A percentile compares a stretch with the other conserved stretches of the same genome.
Conservation (phyloP, 1,140 invertebrate species). For the Hyles vespertilio region DNA sequence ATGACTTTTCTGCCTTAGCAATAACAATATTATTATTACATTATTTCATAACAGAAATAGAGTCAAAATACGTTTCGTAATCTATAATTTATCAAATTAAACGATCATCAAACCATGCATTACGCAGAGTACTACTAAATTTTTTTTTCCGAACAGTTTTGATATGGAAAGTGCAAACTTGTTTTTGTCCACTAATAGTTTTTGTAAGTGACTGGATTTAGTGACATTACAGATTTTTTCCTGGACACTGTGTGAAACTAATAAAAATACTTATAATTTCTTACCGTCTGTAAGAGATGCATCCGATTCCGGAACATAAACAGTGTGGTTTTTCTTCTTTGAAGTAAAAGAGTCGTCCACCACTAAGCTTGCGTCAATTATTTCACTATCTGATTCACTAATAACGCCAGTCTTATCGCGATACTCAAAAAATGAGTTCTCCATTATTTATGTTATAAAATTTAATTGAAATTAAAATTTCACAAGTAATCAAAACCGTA, state of each 20-base stretch:
- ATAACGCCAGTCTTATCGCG: constrained; percentile 39
- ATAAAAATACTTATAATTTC: background rate
- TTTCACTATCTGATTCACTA: constrained; percentile 47
- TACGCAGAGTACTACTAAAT: too few species aligned
- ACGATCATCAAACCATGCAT: too few species aligned
- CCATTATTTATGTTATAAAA: constrained; percentile 32
- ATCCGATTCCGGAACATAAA: constrained; percentile 59
- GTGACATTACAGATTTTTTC: background rate
- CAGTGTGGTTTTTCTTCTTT: constrained; percentile 54
- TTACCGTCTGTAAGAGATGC: constrained; percentile 46
- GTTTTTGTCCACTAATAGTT: too few species aligned
- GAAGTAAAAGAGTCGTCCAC: constrained; percentile 40
- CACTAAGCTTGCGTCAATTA: constrained; percentile 54
- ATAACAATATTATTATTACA: too few species aligned
- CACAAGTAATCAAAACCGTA: background rate
- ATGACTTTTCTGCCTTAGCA: too few species aligned
- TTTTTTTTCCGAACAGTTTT: too few species aligned
- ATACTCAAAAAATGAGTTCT: constrained; percentile 64
- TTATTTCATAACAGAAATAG: too few species aligned
- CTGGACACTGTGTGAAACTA: background rate
- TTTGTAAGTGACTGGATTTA: too few species aligned
- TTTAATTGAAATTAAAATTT: background rate
- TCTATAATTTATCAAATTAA: too few species aligned
- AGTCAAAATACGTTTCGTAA: too few species aligned
- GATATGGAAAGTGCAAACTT: too few species aligned